Evolutionary conservation across 2,888 invertebrate species (phyloP), one percentile per base, ranked within the genome.

Genomic region (Agapostemon virescens): DNA sequence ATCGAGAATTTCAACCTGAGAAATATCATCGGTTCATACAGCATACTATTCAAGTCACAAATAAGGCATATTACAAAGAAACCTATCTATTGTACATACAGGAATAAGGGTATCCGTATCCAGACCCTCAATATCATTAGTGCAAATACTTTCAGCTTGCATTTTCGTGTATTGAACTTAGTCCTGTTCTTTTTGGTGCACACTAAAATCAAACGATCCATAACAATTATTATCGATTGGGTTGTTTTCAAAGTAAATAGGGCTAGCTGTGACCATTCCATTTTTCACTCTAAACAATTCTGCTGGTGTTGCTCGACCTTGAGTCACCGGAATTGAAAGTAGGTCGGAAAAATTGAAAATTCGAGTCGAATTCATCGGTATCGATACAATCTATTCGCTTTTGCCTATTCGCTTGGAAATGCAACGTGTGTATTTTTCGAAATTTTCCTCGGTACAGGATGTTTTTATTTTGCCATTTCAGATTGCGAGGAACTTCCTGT

Each of bases 81-180:
- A 36, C 11, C 55, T n/a, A 26, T 76, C 72, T 84, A n/a, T n/a
- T n/a, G n/a, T n/a, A 90, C 92, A 90, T 87, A 94, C 94, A 64
- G 94, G 93, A 81, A 94, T 93, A 70, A 93, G 89, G 38, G 93
- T 92, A 36, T 92, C 91, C 40, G 91, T 88, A 80, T 93, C 92
- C 73, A 93, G 86, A 70, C 90, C 90, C 77, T 92, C 91, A 71
- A 93, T 91, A 81, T 90, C 90, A 83, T 91, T 92, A 67, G 91
- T 82, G 81, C 92, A 91, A 81, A 93, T 91, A 81, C 90, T 91
- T 79, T 92, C 92, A 66, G 92, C 89, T 88, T 93, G 92, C 92
- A 93, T 93, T 77, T 87, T 91, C 84, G 79, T 80, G 64, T 72
- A 70, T 83, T 70, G 74, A 83, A 63, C 81, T 88, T 78, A 88